phyloP scores from a whole-genome alignment of 2,797 vertebrate genomes.

The Antennarius maculatus region DNA sequence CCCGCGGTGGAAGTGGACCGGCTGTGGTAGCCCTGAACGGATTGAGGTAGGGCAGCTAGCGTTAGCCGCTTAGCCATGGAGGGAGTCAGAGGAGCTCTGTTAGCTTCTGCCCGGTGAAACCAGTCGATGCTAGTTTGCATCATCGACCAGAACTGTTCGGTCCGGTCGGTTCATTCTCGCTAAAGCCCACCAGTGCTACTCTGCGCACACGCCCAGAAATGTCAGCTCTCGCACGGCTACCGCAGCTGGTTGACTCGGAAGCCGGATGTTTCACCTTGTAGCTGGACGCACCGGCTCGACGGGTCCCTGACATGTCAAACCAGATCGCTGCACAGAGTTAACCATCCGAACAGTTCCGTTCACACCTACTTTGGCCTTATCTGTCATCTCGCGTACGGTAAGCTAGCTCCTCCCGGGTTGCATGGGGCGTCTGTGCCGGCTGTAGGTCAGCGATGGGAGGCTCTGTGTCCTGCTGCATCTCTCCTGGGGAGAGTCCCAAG shows the following conservation, averaged over 20 bases:
- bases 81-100: slow-evolving; percentile 36
- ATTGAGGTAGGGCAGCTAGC: slow-evolving; percentile 64
- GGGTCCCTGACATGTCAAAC: background rate
- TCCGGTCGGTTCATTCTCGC: slow-evolving; percentile 3
- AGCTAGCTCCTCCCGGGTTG: slow-evolving; percentile 30
- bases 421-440: slow-evolving; percentile 54
- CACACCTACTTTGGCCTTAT: background rate
- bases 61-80: slow-evolving; percentile 63
- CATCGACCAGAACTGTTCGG: background rate
- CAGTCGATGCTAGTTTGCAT: background rate
- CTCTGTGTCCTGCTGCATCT: slow-evolving; percentile 93
- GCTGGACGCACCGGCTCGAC: slow-evolving; percentile 7
- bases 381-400: slow-evolving; percentile 1
- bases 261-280: slow-evolving; percentile 14
- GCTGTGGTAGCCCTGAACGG: slow-evolving; percentile 41
- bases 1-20: slow-evolving; percentile 34
- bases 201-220: slow-evolving; percentile 66
- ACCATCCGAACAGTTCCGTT: background rate
- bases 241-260: slow-evolving; percentile 24
- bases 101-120: slow-evolving; percentile 25
- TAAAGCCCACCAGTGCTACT: slow-evolving; percentile 45
- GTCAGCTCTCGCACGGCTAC: slow-evolving; percentile 59
- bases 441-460: slow-evolving; percentile 85
- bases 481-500: slow-evolving; percentile 91
- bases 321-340: background rate